phyloP scores from a whole-genome alignment of 2,888 invertebrate species.

The Belgica antarctica region DNA sequence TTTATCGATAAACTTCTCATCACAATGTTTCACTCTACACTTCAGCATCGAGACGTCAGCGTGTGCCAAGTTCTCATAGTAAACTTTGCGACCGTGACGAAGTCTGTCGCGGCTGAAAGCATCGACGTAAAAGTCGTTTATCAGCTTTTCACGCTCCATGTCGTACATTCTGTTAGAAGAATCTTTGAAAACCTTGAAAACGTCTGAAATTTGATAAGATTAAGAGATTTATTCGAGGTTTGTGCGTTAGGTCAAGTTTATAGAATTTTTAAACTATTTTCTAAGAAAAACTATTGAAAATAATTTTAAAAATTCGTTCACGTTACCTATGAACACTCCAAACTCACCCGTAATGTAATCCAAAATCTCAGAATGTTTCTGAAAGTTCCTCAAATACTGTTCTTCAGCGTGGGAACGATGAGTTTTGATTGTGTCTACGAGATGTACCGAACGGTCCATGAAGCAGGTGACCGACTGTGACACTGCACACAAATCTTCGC shows the following conservation, averaged over 20 bases:
- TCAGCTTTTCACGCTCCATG: not conserved
- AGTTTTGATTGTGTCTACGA: not conserved
- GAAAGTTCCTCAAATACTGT: slow-evolving; percentile 13
- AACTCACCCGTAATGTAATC: slow-evolving; percentile 16
- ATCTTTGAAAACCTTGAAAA: not conserved
- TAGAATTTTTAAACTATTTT: not conserved
- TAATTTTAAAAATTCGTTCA: not conserved
- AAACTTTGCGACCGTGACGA: not conserved
- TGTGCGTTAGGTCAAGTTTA: no score
- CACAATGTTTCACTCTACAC: not conserved
- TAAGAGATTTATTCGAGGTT: no score
- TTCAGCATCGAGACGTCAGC: not conserved
- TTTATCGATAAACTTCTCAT: not conserved
- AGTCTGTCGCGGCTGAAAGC: not conserved
- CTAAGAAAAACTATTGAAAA: no score
- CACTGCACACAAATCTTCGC: not conserved
- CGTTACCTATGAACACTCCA: not conserved
- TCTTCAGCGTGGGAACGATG: slow-evolving; percentile 31
- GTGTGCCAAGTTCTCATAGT: not conserved
- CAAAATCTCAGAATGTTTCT: not conserved
- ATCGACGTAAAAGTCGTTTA: not conserved
- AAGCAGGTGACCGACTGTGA: not conserved
- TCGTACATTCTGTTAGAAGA: not conserved
- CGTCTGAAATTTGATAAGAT: not conserved
- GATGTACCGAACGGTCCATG: not conserved